Evolutionary conservation across 2,888 invertebrate genomes (phyloP).

Genomic region (Brenthis ino): DNA sequence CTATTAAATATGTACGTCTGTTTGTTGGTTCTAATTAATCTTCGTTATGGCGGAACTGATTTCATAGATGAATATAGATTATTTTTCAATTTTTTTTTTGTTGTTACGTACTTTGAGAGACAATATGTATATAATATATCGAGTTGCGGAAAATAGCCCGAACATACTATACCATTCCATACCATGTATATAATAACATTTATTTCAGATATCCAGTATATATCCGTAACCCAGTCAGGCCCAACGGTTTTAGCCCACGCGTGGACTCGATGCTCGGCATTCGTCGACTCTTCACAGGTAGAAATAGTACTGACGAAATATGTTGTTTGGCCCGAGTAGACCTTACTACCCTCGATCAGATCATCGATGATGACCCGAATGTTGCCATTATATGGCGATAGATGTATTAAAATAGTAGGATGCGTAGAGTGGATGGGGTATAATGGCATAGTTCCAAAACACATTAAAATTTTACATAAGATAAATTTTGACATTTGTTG

Average conservation of each 20-base stretch:
- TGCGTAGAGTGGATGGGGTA: neutral
- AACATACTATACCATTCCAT: too few relatives aligned
- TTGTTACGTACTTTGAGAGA: too few relatives aligned
- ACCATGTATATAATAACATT: neutral
- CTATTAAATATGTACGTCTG: too few relatives aligned
- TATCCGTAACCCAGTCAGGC: conserved; percentile 52
- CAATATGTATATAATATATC: too few relatives aligned
- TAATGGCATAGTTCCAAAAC: neutral
- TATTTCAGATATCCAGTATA: conserved; percentile 66
- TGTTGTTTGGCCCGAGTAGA: conserved; percentile 92
- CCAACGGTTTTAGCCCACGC: conserved; percentile 56
- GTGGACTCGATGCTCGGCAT: conserved; percentile 66
- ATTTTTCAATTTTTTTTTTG: too few relatives aligned
- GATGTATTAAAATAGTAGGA: conserved; percentile 11
- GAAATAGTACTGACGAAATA: conserved; percentile 93
- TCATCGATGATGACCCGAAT: conserved; percentile 92
- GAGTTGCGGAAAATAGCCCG: too few relatives aligned
- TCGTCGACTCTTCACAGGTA: conserved; percentile 89
- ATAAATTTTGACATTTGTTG: neutral
- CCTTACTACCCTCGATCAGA: conserved; percentile 88
- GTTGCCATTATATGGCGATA: conserved; percentile 92
- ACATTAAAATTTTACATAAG: neutral
- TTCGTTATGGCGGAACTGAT: too few relatives aligned
- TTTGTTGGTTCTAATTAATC: too few relatives aligned
- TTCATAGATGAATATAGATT: too few relatives aligned